These are phyloP conservation scores for Plotosus lineatus DNA, from an alignment of 2,113 vertebrate species.

Conservation along the genomic window DNA sequence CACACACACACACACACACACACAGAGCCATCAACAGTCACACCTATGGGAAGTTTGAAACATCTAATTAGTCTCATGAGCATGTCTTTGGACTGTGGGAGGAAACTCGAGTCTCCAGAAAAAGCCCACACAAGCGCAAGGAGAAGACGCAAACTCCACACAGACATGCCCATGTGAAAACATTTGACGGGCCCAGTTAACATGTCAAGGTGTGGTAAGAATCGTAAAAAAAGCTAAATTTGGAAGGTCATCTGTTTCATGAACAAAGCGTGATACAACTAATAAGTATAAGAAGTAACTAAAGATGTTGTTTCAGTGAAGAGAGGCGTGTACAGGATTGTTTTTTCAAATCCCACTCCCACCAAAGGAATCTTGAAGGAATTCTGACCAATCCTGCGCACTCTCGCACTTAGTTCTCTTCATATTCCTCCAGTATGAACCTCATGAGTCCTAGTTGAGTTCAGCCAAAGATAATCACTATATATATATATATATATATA, in stretches of 20 bases:
- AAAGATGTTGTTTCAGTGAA: not conserved
- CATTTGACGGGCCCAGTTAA: not conserved
- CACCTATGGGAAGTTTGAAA: no score
- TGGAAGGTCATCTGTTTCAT: not conserved
- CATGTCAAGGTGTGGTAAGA: not conserved
- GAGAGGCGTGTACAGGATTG: not conserved
- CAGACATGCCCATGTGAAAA: no score
- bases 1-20: no score
- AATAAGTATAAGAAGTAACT: not conserved
- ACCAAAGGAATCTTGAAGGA: constrained; percentile 15
- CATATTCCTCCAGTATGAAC: not conserved
- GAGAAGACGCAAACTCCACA: no score
- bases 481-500: no score
- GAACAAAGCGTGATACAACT: not conserved
- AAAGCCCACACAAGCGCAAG: no score
- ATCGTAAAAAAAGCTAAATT: not conserved
- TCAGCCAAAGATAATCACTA: not conserved
- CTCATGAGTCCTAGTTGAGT: not conserved
- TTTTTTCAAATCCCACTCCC: constrained; percentile 18
- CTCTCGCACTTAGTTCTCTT: no score
- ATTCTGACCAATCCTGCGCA: not conserved
- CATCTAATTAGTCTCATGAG: no score
- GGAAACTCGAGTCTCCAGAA: no score
- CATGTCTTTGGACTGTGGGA: no score
- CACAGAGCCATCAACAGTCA: no score